phyloP scores from a whole-genome alignment of 2,113 vertebrate species.

The Sisor rabdophorus region DNA sequence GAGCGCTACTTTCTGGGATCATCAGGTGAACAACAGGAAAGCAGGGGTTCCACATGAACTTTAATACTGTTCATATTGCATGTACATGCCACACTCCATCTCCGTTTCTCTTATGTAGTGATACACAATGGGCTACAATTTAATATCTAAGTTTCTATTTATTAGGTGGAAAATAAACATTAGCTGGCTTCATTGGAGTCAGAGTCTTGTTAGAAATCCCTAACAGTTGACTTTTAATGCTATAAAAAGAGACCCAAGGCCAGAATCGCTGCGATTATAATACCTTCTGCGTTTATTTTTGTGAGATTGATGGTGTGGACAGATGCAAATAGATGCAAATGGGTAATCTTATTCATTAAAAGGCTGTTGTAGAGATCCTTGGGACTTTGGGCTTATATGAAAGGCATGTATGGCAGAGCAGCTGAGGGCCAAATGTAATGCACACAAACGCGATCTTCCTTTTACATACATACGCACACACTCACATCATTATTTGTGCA shows the following conservation, averaged over 20 bases:
- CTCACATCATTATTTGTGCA: constrained; percentile 12
- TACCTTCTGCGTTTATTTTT: constrained; percentile 62
- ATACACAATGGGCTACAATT: constrained; percentile 41
- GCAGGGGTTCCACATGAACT: background rate
- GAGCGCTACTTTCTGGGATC: constrained; percentile 87
- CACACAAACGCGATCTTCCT: constrained; percentile 2
- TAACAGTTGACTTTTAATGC: constrained; percentile 65
- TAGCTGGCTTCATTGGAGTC: constrained; percentile 55
- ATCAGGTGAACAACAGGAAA: constrained; percentile 69
- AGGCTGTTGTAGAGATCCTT: constrained; percentile 46
- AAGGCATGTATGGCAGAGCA: constrained; percentile 46
- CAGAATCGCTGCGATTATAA: constrained; percentile 56
- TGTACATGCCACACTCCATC: background rate
- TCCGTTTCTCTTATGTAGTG: constrained; percentile 19
- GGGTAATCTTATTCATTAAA: constrained; percentile 61
- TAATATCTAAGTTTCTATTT: constrained; percentile 52
- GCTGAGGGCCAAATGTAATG: constrained; percentile 35
- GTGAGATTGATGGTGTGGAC: constrained; percentile 56
- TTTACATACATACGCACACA: constrained; percentile 1
- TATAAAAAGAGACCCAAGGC: constrained; percentile 47
- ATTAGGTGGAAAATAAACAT: constrained; percentile 62
- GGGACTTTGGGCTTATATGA: constrained; percentile 47
- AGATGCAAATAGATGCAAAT: constrained; percentile 58
- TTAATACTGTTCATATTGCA: constrained; percentile 12
- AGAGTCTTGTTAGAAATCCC: constrained; percentile 53